Evolutionary conservation across 2,888 invertebrate genomes (phyloP).

Genomic region (Acleris literana): DNA sequence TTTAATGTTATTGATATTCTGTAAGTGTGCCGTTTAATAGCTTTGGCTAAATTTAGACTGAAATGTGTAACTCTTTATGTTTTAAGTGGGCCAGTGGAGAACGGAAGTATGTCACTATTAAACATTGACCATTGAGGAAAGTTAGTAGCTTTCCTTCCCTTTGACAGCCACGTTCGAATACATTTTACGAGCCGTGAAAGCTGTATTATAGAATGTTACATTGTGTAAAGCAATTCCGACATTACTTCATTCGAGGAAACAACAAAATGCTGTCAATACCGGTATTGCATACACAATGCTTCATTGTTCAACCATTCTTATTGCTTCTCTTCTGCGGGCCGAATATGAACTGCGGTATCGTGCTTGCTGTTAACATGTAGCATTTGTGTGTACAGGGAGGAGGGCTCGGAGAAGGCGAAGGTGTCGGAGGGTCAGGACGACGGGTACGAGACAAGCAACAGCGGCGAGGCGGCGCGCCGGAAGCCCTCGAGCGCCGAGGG

Average conservation of each 20-base stretch:
- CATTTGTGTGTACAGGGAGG: conserved; percentile 62
- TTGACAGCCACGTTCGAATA: too few relatives aligned
- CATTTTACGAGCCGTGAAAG: too few relatives aligned
- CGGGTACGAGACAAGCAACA: conserved; percentile 94
- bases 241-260: too few relatives aligned
- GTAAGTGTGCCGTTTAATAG: conserved; percentile 28
- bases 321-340: too few relatives aligned
- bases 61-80: conserved; percentile 19
- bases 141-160: not conserved
- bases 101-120: conserved; percentile 21
- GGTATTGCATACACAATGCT: too few relatives aligned
- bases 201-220: too few relatives aligned
- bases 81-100: conserved; percentile 21
- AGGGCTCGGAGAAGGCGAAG: conserved; percentile 80
- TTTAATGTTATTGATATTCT: conserved; percentile 36
- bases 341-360: too few relatives aligned
- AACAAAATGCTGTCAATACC: too few relatives aligned
- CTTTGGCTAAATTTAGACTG: conserved; percentile 24
- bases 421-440: conserved; percentile 92
- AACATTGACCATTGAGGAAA: conserved; percentile 31
- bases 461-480: conserved; percentile 81
- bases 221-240: too few relatives aligned
- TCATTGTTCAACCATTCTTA: too few relatives aligned
- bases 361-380: too few relatives aligned
- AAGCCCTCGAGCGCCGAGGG: conserved; percentile 58